These are phyloP conservation scores for Neofelis nebulosa DNA, from an alignment of 2,113 vertebrate species.

Conservation along the genomic window DNA sequence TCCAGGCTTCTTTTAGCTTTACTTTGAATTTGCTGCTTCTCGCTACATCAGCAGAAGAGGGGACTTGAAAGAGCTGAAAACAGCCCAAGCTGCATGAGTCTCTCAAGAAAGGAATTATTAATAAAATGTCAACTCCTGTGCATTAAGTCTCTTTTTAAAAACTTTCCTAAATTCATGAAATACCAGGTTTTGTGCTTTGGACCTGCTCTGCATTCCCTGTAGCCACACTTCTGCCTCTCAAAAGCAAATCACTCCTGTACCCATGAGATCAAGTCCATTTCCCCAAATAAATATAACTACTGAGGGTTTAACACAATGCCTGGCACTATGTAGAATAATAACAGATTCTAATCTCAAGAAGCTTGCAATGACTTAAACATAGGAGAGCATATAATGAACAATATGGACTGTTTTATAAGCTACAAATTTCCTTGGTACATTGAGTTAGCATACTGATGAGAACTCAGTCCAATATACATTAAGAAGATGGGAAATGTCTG, in stretches of 20 bases:
- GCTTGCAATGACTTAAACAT: neutral
- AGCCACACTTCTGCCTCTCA: neutral
- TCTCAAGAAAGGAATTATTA: slow-evolving; percentile 70
- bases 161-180: slow-evolving; percentile 51
- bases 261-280: neutral
- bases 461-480: neutral
- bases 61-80: slow-evolving; percentile 68
- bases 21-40: slow-evolving; percentile 69
- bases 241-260: neutral
- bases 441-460: neutral
- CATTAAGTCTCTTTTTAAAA: slow-evolving; percentile 45
- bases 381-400: neutral
- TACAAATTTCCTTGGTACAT: neutral
- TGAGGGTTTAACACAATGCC: neutral
- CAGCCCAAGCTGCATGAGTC: slow-evolving; percentile 8
- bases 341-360: neutral
- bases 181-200: neutral
- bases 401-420: neutral
- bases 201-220: neutral
- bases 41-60: slow-evolving; percentile 59
- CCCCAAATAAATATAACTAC: neutral
- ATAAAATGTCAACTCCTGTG: slow-evolving; percentile 35
- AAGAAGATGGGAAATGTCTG: neutral
- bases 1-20: slow-evolving; percentile 63
- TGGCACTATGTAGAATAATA: neutral